Base-by-base conservation (phyloP, 2,797 vertebrate species). In the Malurus leucopterus region DNA sequence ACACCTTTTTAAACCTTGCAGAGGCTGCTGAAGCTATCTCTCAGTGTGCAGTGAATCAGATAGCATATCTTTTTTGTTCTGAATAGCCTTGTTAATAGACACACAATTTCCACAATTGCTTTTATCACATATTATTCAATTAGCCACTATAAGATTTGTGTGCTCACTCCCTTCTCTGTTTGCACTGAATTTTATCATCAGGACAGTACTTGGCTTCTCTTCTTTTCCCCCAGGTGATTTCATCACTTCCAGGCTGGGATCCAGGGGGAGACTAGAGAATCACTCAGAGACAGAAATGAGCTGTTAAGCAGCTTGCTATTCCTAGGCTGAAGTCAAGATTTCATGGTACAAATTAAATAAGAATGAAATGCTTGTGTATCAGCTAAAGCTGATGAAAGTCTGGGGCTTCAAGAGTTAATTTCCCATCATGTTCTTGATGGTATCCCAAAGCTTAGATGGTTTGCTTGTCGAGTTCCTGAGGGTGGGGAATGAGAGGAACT, bases 401-500 rank as follows among this genome's bases (percentile, higher is more conserved):
- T 53, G 43, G 46, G 47, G 8, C 38, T 82, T 79, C 65, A 79
- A 65, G 86, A 86, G 89, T 94, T 93, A 87, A 94, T 76, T 38
- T 89, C 36, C 59, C 44, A 54, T 58, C 29, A 51, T 30, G 55
- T 73, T 85, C 70, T 84, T 84, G 54, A 72, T 85, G 30, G 50
- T 88, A 78, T 84, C 72, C 93, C 54, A 81, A 61, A 61, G 77
- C 57, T 93, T 84, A 90, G 70, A 94, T 26, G 61, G 77, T 89
- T 91, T 89, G 17, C 68, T 79, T 38, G 32, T 74, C 77, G 71
- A 92, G 92, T 80, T 95, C 92, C 71, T 93, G 84, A 88, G 74
- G 82, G 86, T 93, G 95, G 74, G 94, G 95, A 96, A 91, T 53
- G 93, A 89, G 79, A 85, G 87, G 91, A 94, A 93, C 85, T 80